Percentiles rank a stretch among this genome's conserved stretches.
Evolutionary conservation across 2,113 vertebrate genomes (phyloP).

Genomic region (Laticauda laticaudata): DNA sequence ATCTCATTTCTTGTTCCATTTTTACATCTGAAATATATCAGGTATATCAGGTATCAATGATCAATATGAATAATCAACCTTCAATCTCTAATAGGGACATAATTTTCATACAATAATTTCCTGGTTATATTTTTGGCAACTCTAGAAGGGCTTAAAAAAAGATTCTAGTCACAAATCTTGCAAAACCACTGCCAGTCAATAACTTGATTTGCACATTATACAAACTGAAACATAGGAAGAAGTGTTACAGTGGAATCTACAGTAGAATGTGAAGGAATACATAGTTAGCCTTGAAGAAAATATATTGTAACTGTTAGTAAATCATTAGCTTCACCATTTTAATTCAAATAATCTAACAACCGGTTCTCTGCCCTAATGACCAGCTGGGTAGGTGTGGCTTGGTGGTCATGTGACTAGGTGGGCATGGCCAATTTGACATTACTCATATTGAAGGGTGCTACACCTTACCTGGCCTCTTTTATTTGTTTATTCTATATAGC

Average conservation of each 20-base stretch:
- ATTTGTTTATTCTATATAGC: not conserved
- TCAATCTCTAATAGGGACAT: not conserved
- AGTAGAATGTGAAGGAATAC: not conserved
- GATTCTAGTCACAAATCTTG: not conserved
- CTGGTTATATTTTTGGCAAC: not conserved
- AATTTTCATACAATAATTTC: not conserved
- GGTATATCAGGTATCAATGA: not conserved
- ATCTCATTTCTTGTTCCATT: not conserved
- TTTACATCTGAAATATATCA: not conserved
- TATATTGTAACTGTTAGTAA: not conserved
- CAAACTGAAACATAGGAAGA: not conserved
- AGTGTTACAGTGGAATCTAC: not conserved
- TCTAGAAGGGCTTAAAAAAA: not conserved
- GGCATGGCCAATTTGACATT: no score
- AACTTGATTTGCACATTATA: not conserved
- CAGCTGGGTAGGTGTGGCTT: no score
- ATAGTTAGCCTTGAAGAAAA: not conserved
- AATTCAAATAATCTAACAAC: no score
- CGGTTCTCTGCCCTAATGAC: no score
- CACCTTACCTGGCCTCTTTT: not conserved
- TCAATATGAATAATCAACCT: not conserved
- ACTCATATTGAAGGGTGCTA: no score
- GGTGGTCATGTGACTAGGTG: no score
- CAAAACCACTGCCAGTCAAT: not conserved
- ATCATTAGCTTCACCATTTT: not conserved